phyloP scores from a whole-genome alignment of 2,888 invertebrate genomes.

The Helicoverpa assulta region DNA sequence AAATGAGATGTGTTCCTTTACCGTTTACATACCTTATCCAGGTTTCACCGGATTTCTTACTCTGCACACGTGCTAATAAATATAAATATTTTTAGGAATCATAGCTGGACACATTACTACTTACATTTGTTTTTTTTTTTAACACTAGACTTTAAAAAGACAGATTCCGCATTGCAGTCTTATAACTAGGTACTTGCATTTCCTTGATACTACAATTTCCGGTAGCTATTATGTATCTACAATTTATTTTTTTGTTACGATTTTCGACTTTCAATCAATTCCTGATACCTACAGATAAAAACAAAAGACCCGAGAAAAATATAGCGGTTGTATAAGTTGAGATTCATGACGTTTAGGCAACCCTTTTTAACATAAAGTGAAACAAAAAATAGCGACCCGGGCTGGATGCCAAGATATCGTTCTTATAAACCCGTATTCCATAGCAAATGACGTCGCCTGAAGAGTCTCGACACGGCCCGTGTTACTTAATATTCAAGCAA shows the following conservation, averaged over 20 bases:
- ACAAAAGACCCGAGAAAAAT: conserved; percentile 23
- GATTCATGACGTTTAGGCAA: conserved; percentile 63
- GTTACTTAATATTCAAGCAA: conserved; percentile 77
- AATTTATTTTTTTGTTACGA: no score
- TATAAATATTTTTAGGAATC: neutral
- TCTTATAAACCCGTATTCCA: conserved; percentile 67
- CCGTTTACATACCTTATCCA: conserved; percentile 38
- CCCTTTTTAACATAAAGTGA: conserved; percentile 76
- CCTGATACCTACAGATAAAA: conserved; percentile 17
- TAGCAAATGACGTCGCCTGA: conserved; percentile 68
- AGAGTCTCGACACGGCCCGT: conserved; percentile 61
- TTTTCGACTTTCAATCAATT: no score
- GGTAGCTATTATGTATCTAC: no score
- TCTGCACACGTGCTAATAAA: neutral
- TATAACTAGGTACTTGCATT: no score
- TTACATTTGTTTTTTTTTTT: no score
- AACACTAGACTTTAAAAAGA: no score
- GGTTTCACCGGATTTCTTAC: conserved; percentile 50
- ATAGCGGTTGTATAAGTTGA: conserved; percentile 56
- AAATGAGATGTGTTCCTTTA: conserved; percentile 64
- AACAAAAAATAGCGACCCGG: conserved; percentile 72
- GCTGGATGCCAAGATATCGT: conserved; percentile 74
- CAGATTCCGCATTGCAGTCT: no score
- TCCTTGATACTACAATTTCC: no score
- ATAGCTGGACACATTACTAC: neutral